These are phyloP conservation scores for Rattus norvegicus DNA, from an alignment of 2,113 vertebrate genomes.

Conservation along the genomic window DNA sequence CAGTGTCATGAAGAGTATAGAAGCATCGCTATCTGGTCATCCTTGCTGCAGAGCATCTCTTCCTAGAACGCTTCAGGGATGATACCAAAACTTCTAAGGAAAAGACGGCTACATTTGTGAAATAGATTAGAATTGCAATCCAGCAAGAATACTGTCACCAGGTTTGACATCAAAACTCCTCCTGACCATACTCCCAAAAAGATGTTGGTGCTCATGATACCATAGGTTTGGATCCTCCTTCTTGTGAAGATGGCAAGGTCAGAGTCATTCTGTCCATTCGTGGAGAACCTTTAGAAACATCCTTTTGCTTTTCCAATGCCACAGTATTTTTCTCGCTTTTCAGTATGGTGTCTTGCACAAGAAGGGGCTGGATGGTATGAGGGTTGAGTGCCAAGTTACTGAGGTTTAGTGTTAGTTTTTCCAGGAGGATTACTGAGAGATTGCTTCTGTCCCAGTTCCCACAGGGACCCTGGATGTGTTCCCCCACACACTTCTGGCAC, in stretches of 20 bases:
- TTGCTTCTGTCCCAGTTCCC: not conserved
- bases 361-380: not conserved
- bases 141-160: not conserved
- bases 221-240: constrained; percentile 23
- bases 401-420: constrained; percentile 40
- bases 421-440: not conserved
- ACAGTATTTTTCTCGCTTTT: not conserved
- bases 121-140: not conserved
- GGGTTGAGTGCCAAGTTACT: constrained; percentile 15
- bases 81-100: not conserved
- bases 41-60: not conserved
- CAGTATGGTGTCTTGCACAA: not conserved
- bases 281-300: not conserved
- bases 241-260: not conserved
- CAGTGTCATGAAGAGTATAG: not conserved
- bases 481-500: not conserved
- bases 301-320: not conserved
- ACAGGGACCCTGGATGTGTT: not conserved
- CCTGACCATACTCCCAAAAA: not conserved
- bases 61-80: not conserved
- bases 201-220: not conserved
- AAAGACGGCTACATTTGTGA: not conserved
- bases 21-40: not conserved
- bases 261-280: not conserved
- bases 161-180: not conserved